These are phyloP conservation scores for Pempheris klunzingeri DNA, from an alignment of 2,797 vertebrate species.

Conservation along the genomic window DNA sequence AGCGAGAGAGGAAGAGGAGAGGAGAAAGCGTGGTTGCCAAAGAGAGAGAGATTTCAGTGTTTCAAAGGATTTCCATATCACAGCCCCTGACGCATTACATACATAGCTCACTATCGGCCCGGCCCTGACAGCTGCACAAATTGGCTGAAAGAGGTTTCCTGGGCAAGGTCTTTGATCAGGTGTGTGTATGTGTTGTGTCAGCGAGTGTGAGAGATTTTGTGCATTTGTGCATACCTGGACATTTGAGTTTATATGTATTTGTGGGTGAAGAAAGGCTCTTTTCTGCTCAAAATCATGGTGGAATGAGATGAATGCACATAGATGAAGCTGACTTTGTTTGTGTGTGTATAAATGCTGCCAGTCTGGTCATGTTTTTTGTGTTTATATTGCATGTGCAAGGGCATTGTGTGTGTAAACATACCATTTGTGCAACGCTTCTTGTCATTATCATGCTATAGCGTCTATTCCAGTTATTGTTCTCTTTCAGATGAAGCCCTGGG, in stretches of 20 bases:
- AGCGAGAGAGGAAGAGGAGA: conserved; percentile 29
- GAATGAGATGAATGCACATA: conserved; percentile 40
- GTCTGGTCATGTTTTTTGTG: background rate
- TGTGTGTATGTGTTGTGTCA: conserved; percentile 60
- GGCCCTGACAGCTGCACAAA: conserved; percentile 86
- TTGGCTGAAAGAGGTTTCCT: conserved; percentile 84
- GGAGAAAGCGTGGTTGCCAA: conserved; percentile 32
- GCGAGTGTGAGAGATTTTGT: conserved; percentile 31
- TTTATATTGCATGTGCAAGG: background rate
- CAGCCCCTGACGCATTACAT: conserved; percentile 82
- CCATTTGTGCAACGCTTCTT: conserved; percentile 14
- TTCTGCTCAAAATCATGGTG: conserved; percentile 43
- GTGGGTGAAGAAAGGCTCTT: conserved; percentile 29
- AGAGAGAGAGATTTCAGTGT: conserved; percentile 72
- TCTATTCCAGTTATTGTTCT: conserved; percentile 27
- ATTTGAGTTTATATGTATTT: conserved; percentile 32
- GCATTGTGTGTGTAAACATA: conserved; percentile 12
- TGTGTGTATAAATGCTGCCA: conserved; percentile 12
- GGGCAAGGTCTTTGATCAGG: conserved; percentile 79
- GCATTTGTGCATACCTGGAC: conserved; percentile 47
- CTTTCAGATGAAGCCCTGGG: conserved; percentile 10
- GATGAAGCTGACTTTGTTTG: conserved; percentile 26
- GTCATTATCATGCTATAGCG: conserved; percentile 24
- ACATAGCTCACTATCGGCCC: conserved; percentile 78
- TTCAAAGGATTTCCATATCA: conserved; percentile 86